Conservation (phyloP, 2,888 invertebrate genomes). For the Rhimphoctona megacephalus region DNA sequence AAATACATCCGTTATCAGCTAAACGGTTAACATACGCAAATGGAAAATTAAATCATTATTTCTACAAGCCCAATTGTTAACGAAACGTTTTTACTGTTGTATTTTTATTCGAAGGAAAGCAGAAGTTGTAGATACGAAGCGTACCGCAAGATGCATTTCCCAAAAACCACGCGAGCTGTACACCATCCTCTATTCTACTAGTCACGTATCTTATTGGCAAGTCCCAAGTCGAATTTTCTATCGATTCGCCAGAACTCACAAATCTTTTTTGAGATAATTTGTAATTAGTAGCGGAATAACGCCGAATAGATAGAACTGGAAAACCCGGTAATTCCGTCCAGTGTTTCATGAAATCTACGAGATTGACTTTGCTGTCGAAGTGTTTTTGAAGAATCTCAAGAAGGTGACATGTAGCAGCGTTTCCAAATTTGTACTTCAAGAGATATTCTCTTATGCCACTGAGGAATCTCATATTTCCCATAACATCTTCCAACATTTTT, state of each 20-base stretch:
- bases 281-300: conserved; percentile 25
- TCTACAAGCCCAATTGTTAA: neutral
- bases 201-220: conserved; percentile 73
- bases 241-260: conserved; percentile 37
- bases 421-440: conserved; percentile 68
- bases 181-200: conserved; percentile 62
- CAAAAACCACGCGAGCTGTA: conserved; percentile 72
- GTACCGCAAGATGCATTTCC: conserved; percentile 72
- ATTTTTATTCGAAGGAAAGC: neutral
- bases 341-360: conserved; percentile 68
- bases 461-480: conserved; percentile 68
- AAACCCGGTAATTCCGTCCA: conserved; percentile 73
- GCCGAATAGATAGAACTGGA: conserved; percentile 69
- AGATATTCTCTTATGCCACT: conserved; percentile 69
- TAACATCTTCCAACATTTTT: conserved; percentile 71
- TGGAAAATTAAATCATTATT: too few species aligned
- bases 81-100: neutral
- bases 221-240: conserved; percentile 69
- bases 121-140: neutral
- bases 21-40: neutral
- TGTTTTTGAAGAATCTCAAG: conserved; percentile 68
- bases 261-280: conserved; percentile 61
- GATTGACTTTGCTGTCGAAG: conserved; percentile 57
- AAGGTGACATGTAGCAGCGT: conserved; percentile 70
- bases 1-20: too few species aligned